Evolutionary conservation across 2,113 vertebrate genomes (phyloP).

Genomic region (Proterorhinus semilunaris): DNA sequence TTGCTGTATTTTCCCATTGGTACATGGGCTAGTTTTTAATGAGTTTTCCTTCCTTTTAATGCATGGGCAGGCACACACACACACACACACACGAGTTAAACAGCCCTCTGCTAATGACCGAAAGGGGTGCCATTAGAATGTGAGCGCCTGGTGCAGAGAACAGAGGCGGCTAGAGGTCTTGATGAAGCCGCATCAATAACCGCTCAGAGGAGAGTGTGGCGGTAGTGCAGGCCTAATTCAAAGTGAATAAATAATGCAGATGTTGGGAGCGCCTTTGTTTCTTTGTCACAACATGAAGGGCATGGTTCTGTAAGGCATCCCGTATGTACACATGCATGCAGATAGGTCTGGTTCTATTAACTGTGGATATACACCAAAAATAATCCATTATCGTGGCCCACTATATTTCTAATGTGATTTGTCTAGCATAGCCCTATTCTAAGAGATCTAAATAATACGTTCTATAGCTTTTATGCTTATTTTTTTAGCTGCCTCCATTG

Average conservation of each 20-base stretch:
- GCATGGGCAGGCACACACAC: not conserved
- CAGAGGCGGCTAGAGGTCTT: conserved; percentile 55
- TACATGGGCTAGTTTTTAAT: too few species aligned
- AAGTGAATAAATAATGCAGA: conserved; percentile 69
- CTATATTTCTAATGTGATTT: too few species aligned
- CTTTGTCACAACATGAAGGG: conserved; percentile 21
- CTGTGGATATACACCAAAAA: not conserved
- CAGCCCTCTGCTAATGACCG: conserved; percentile 5
- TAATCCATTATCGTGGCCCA: too few species aligned
- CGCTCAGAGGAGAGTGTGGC: conserved; percentile 56
- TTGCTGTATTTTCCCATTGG: too few species aligned
- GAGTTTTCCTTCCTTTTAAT: too few species aligned
- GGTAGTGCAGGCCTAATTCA: conserved; percentile 58
- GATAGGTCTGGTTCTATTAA: conserved; percentile 14
- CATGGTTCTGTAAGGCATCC: conserved; percentile 30
- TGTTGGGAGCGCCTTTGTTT: conserved; percentile 27
- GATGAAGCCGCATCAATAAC: conserved; percentile 62
- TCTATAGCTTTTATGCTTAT: too few species aligned
- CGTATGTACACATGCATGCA: conserved; percentile 15
- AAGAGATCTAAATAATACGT: too few species aligned
- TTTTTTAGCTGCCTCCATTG: too few species aligned
- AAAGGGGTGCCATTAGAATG: conserved; percentile 14
- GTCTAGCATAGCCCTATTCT: too few species aligned
- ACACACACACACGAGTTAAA: not conserved
- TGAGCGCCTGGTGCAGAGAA: conserved; percentile 28